A percentile compares a stretch with the other conserved stretches of the same genome.
Evolutionary conservation across 2,888 invertebrate genomes (phyloP).

Genomic region (Macropis europaea): DNA sequence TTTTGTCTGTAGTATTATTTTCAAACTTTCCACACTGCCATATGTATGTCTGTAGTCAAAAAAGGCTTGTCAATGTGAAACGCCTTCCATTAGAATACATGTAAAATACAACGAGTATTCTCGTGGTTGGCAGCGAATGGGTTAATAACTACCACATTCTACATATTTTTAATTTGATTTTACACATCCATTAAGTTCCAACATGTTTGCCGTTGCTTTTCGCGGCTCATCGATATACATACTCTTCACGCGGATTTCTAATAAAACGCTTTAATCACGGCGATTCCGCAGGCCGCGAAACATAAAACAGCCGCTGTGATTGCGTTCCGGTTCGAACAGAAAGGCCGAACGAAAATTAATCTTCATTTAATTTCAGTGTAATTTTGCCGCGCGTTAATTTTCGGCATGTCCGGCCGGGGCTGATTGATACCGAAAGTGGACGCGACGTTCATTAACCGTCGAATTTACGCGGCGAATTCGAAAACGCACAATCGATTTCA

Average conservation of each 20-base stretch:
- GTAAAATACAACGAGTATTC: too few relatives aligned
- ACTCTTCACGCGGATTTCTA: neutral
- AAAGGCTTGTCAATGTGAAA: too few relatives aligned
- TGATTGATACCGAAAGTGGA: slow-evolving; percentile 23
- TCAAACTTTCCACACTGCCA: too few relatives aligned
- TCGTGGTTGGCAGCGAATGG: too few relatives aligned
- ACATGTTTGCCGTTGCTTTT: too few relatives aligned
- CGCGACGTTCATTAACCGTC: slow-evolving; percentile 18
- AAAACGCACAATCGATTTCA: slow-evolving; percentile 11
- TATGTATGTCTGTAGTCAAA: too few relatives aligned
- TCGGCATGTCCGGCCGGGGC: neutral
- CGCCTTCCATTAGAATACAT: too few relatives aligned
- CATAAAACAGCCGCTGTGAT: slow-evolving; percentile 3
- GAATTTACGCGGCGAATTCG: slow-evolving; percentile 8
- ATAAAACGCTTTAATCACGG: neutral
- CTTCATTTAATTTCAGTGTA: slow-evolving; percentile 32
- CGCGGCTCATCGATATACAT: too few relatives aligned
- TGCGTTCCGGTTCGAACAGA: neutral
- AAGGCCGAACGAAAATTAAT: slow-evolving; percentile 33
- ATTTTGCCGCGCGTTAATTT: slow-evolving; percentile 24
- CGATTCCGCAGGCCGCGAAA: neutral
- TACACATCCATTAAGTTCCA: too few relatives aligned
- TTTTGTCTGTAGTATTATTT: too few relatives aligned
- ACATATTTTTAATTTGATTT: too few relatives aligned
- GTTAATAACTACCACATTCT: too few relatives aligned